Conservation (phyloP, 2,113 vertebrate species). For the Lamprologus sp. region DNA sequence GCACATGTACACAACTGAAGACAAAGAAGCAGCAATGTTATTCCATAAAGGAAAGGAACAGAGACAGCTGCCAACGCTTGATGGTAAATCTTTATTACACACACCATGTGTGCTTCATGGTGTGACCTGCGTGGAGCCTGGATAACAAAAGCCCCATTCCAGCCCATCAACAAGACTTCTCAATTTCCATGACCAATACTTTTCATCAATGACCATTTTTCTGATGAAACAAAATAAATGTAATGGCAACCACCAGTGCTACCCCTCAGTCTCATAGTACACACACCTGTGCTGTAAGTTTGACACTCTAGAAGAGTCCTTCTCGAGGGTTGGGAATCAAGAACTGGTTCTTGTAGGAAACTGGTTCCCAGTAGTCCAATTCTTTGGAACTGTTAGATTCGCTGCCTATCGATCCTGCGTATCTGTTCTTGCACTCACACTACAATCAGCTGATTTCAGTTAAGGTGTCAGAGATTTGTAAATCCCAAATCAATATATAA, state of each 20-base stretch:
- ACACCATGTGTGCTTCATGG: neutral
- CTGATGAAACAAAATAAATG: neutral
- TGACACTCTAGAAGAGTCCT: neutral
- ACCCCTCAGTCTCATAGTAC: neutral
- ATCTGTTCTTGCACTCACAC: neutral
- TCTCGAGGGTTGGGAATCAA: neutral
- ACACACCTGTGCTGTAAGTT: neutral
- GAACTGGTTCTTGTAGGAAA: neutral
- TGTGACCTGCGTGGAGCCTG: neutral
- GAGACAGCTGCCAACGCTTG: neutral
- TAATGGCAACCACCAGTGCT: neutral
- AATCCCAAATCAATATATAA: neutral
- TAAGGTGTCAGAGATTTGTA: neutral
- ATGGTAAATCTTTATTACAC: neutral
- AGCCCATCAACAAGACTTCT: neutral
- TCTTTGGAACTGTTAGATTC: neutral
- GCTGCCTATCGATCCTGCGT: neutral
- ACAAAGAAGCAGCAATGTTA: neutral
- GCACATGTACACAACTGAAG: conserved; percentile 84
- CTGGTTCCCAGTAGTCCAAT: neutral
- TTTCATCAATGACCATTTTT: neutral
- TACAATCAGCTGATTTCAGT: neutral
- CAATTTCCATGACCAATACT: neutral
- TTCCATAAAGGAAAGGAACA: neutral
- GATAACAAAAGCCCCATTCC: neutral